phyloP scores from a whole-genome alignment of 2,797 vertebrate genomes.

The Halcyon badia region DNA sequence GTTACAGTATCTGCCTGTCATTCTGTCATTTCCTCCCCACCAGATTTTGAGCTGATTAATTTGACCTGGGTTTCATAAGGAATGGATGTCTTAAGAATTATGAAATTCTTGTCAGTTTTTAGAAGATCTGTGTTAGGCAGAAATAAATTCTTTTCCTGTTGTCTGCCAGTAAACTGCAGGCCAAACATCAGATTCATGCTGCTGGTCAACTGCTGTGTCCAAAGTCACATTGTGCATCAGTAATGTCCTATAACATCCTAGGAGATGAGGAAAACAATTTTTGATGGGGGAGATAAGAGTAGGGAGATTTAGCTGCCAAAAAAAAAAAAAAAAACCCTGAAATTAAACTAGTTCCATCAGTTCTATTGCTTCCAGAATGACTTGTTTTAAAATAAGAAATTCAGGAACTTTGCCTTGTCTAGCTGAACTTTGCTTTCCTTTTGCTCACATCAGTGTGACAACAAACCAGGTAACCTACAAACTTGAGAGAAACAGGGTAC shows the following conservation, averaged over 20 bases:
- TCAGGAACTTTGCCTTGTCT: not conserved
- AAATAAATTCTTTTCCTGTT: not conserved
- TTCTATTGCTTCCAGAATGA: not conserved
- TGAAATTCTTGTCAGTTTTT: not conserved
- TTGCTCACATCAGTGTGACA: not conserved
- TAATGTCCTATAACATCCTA: not conserved
- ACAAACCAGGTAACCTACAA: not conserved
- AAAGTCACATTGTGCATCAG: not conserved
- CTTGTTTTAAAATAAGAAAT: not conserved
- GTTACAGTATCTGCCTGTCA: not conserved
- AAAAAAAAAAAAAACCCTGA: not conserved
- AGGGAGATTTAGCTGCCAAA: not conserved
- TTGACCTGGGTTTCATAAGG: not conserved
- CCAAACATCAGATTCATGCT: rapidly evolving
- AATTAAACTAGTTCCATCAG: not conserved
- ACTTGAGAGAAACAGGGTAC: not conserved
- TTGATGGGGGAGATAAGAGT: not conserved
- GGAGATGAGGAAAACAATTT: not conserved
- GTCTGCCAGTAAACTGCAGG: not conserved
- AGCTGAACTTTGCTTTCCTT: not conserved
- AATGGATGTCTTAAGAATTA: rapidly evolving
- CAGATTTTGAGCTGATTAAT: not conserved
- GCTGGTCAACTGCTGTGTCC: not conserved
- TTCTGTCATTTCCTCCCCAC: not conserved
- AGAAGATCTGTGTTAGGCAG: not conserved